Base-by-base conservation (phyloP, 2,888 invertebrate species). In the Anaspis maculata region DNA sequence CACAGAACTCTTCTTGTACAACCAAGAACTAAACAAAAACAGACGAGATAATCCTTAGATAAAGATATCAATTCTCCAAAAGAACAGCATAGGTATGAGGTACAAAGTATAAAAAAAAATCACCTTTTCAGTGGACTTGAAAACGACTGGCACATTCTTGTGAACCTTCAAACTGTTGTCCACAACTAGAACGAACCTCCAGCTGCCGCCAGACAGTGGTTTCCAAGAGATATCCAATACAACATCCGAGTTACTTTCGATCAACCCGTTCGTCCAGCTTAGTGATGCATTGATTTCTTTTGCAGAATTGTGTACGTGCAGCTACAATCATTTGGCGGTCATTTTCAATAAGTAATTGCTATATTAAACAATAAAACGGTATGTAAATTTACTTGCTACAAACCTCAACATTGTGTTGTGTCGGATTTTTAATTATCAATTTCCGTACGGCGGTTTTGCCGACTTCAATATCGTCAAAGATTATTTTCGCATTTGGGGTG, bases 381-480 rank as follows among this genome's bases (percentile, higher is more conserved):
- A 13, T 23, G 2, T 7, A n/a, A 21, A 30, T 3, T n/a, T n/a
- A 5, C 27, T 11, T 42, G 68, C 66, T 25, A 45, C 44, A 57
- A 60, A 73, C 72, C 59, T 65, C 55, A 42, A 69, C 59, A 39
- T 64, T 60, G 12, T 57, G 54, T 15, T 59, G 52, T 11, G 66
- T 63, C 7, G 80, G 77, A 61, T 82, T 82, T 30, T 67, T 61
- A 9, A 82, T 63, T 46, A 74, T 68, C 36, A 82, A 59, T 29
- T 64, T 61, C 43, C 72, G 70, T 33, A 67, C 69, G 33, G 71
- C 72, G 7, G 68, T 63, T 25, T 70, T 66, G 10, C 77, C 74
- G 34, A 80, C 64, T 3, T 69, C 62, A 34, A 81, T 73, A 67
- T 79, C 71, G 42, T 80, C 77, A 51, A 82, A 82, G n/a, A 73